A percentile compares a stretch with the other conserved stretches of the same genome.
Evolutionary conservation across 2,797 vertebrate species (phyloP).

Genomic region (Sebastes dallii): DNA sequence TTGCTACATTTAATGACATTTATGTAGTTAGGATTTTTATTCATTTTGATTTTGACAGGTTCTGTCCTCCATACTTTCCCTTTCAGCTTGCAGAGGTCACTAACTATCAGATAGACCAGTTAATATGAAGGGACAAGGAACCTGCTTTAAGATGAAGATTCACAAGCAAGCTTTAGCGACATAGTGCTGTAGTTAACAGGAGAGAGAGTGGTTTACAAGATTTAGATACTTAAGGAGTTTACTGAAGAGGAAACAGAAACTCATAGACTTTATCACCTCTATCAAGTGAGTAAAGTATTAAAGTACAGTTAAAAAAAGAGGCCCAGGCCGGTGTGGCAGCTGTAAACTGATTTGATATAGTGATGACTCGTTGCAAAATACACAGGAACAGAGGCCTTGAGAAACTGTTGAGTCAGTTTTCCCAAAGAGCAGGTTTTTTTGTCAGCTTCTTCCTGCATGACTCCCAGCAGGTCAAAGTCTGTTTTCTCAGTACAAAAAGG

Average conservation of each 20-base stretch:
- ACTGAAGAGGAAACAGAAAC: not conserved
- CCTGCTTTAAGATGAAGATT: not conserved
- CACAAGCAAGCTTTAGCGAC: not conserved
- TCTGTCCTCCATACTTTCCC: no score
- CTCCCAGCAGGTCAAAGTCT: constrained; percentile 52
- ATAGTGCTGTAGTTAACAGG: not conserved
- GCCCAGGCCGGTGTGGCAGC: not conserved
- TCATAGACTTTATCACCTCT: not conserved
- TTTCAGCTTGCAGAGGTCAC: not conserved
- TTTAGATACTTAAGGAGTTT: not conserved
- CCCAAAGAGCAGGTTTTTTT: constrained; percentile 41
- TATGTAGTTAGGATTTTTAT: no score
- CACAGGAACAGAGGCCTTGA: constrained; percentile 56
- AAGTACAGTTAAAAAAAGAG: not conserved
- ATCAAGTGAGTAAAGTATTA: not conserved
- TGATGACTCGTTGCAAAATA: constrained; percentile 16
- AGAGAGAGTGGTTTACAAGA: not conserved
- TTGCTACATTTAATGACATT: no score
- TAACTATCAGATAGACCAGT: not conserved
- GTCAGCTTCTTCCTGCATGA: constrained; percentile 54
- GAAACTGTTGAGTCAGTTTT: constrained; percentile 72
- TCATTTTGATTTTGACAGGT: no score
- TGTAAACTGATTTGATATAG: not conserved
- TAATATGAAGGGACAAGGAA: no score
- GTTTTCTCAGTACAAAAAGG: not conserved